Evolutionary conservation across 2,797 vertebrate genomes (phyloP).

Genomic region (Hephaestus fuliginosus): DNA sequence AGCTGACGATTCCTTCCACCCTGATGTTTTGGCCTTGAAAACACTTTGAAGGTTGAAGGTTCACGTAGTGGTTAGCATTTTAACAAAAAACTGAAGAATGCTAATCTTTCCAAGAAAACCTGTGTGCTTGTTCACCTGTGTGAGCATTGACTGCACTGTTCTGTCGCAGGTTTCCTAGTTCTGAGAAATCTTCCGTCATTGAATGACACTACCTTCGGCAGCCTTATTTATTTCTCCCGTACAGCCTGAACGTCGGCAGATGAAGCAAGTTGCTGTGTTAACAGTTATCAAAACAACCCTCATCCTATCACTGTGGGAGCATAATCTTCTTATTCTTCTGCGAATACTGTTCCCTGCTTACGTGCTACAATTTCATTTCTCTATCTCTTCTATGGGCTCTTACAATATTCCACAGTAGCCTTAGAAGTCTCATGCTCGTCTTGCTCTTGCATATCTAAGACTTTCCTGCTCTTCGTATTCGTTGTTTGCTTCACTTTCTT

Average conservation of each 20-base stretch:
- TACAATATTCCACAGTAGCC: conserved; percentile 29
- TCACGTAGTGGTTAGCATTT: conserved; percentile 36
- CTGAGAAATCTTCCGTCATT: conserved; percentile 30
- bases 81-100: conserved; percentile 21
- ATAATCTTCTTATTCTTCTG: conserved; percentile 52
- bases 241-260: conserved; percentile 7
- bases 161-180: conserved; percentile 9
- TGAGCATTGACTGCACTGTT: background rate
- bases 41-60: conserved; percentile 38
- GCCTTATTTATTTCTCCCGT: conserved; percentile 30
- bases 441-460: conserved; percentile 9
- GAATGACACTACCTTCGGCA: conserved; percentile 20
- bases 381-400: conserved; percentile 33
- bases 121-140: background rate
- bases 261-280: conserved; percentile 48
- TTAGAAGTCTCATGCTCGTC: conserved; percentile 18
- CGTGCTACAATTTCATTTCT: conserved; percentile 29
- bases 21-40: conserved; percentile 19
- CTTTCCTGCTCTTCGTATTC: conserved; percentile 3
- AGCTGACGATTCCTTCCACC: background rate
- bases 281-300: conserved; percentile 61
- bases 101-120: conserved; percentile 15
- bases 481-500: conserved; percentile 11
- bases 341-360: conserved; percentile 21
- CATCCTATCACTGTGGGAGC: conserved; percentile 36